These are phyloP conservation scores for Ceratosolen solmsi DNA, from an alignment of 1,140 invertebrate genomes.

Conservation along the genomic window DNA sequence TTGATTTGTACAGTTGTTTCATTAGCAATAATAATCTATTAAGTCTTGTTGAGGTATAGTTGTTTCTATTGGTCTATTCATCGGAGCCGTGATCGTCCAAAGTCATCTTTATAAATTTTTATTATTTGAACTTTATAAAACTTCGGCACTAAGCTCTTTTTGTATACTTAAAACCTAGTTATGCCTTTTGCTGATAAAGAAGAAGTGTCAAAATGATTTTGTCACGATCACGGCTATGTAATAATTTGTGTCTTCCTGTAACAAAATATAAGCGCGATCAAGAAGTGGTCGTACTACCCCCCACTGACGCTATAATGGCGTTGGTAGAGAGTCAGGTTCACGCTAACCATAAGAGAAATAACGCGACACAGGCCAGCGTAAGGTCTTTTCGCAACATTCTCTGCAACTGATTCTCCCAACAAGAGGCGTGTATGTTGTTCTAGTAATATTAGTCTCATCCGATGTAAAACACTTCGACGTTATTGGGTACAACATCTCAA, in stretches of 20 bases:
- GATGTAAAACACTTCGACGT: neutral
- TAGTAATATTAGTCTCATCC: neutral
- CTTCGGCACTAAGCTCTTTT: constrained; percentile 48
- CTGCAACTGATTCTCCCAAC: neutral
- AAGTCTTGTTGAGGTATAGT: constrained; percentile 75
- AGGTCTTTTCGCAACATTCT: neutral
- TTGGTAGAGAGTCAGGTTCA: neutral
- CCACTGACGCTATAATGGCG: neutral
- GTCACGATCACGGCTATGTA: constrained; percentile 61
- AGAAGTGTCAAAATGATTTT: constrained; percentile 48
- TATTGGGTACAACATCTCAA: neutral
- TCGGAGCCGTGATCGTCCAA: constrained; percentile 62
- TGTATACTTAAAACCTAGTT: constrained; percentile 37
- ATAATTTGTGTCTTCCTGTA: constrained; percentile 69
- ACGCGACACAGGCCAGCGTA: neutral
- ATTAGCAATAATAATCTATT: constrained; percentile 72
- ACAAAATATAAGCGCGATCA: constrained; percentile 70
- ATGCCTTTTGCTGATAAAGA: constrained; percentile 35
- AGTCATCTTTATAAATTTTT: constrained; percentile 47
- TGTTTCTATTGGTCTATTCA: constrained; percentile 75
- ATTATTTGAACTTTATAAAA: constrained; percentile 29
- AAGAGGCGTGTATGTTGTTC: neutral
- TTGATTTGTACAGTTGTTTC: constrained; percentile 72
- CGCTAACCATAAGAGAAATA: neutral
- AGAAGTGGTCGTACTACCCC: neutral